A percentile compares a stretch with the other conserved stretches of the same genome.
These are phyloP conservation scores for Scolopax bukidnonensis DNA, from an alignment of 2,797 vertebrate species.

Conservation along the genomic window DNA sequence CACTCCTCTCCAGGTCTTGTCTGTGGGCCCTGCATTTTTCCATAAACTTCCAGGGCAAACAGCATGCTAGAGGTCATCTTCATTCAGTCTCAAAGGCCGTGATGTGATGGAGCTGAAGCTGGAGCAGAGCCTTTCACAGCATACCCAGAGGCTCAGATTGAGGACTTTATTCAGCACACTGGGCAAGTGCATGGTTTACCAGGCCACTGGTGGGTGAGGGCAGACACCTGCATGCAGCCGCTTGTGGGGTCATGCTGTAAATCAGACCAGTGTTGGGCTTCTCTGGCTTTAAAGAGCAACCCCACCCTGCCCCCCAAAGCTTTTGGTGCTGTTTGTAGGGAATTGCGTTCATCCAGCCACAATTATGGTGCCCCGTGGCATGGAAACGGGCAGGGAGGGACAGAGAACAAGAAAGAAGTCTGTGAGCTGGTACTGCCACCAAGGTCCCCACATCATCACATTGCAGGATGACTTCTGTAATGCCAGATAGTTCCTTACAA, in stretches of 20 bases:
- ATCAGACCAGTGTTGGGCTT: background rate
- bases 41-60: background rate
- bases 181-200: fast-evolving
- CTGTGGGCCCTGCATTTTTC: background rate
- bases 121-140: background rate
- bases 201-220: fast-evolving
- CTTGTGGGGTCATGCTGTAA: background rate
- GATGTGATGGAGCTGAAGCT: background rate
- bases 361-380: background rate
- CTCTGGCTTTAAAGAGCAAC: background rate
- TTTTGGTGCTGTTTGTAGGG: background rate
- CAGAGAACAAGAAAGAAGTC: background rate
- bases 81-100: background rate
- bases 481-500: background rate
- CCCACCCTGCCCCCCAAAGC: background rate
- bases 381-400: background rate
- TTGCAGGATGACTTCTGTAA: background rate
- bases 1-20: background rate
- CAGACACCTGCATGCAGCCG: background rate
- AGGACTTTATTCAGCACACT: background rate
- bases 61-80: background rate
- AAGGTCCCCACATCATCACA: background rate
- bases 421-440: background rate
- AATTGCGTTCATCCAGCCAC: background rate
- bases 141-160: background rate